Conservation (phyloP, 23 tunicate genomes). For the Trididemnum nubilum region DNA sequence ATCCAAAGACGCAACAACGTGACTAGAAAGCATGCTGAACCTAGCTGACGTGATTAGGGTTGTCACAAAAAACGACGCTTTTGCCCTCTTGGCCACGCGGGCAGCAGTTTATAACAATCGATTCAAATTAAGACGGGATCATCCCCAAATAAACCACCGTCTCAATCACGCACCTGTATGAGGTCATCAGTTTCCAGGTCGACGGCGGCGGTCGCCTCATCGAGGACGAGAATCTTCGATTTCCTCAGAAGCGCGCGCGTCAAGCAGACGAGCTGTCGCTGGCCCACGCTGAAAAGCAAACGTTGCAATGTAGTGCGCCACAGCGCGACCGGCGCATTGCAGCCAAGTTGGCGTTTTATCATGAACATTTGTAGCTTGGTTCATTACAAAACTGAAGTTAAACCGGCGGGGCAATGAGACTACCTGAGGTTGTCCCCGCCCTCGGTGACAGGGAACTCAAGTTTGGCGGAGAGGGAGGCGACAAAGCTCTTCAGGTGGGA, state of each 20-base stretch:
- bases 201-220: slow-evolving; percentile 95
- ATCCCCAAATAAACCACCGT: not conserved
- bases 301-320: too few species aligned
- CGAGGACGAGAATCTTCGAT: slow-evolving; percentile 79
- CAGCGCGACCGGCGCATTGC: not conserved
- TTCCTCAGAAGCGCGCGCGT: slow-evolving; percentile 71
- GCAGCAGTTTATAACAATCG: too few species aligned
- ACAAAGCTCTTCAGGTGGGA: slow-evolving; percentile 86
- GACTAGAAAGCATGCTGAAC: too few species aligned
- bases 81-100: too few species aligned
- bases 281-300: slow-evolving; percentile 79
- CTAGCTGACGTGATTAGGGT: too few species aligned
- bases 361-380: too few species aligned
- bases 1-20: too few species aligned
- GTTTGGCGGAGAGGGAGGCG: slow-evolving; percentile 53
- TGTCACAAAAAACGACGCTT: too few species aligned
- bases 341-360: too few species aligned
- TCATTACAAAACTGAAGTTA: too few species aligned
- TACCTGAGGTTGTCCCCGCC: slow-evolving; percentile 95
- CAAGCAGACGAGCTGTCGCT: slow-evolving; percentile 84
- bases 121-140: not conserved
- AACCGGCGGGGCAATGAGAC: not conserved
- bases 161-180: slow-evolving; percentile 60
- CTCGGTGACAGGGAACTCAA: slow-evolving; percentile 70
- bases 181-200: slow-evolving; percentile 84